Conservation (phyloP, 64 coral and sea anemone genomes). For the Stichodactyla helianthus region DNA sequence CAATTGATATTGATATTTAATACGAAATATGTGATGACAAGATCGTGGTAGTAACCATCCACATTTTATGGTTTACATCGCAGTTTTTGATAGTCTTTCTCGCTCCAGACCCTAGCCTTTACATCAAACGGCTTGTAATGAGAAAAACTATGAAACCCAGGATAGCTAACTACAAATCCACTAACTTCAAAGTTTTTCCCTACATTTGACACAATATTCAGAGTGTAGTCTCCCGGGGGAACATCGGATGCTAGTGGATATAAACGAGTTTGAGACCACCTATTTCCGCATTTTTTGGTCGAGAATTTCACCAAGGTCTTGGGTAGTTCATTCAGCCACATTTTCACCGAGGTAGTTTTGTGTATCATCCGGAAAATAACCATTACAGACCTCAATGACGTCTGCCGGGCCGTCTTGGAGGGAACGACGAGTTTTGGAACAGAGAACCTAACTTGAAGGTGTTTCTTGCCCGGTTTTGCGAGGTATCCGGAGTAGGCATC, state of each 20-base stretch:
- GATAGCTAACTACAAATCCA: conserved; percentile 14
- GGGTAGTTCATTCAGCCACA: neutral
- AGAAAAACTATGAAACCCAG: neutral
- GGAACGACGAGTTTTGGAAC: neutral
- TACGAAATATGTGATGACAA: too few relatives aligned
- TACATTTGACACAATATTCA: neutral
- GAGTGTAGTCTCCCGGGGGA: neutral
- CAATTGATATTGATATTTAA: too few relatives aligned
- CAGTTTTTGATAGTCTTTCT: neutral
- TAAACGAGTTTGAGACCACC: conserved; percentile 8
- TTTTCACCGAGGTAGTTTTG: neutral
- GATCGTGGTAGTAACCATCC: too few relatives aligned
- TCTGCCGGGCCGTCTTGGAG: neutral
- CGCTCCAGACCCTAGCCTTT: neutral
- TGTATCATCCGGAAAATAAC: conserved; percentile 17
- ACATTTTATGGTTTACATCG: neutral
- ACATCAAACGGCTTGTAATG: conserved; percentile 30
- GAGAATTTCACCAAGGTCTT: neutral
- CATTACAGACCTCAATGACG: neutral
- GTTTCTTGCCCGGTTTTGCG: neutral
- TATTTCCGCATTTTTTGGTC: neutral
- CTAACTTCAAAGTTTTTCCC: neutral
- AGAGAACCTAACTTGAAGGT: neutral
- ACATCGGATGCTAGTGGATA: neutral
- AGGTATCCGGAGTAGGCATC: neutral